These are phyloP conservation scores for Oryzias celebensis DNA, from an alignment of 2,113 vertebrate genomes.

Conservation along the genomic window DNA sequence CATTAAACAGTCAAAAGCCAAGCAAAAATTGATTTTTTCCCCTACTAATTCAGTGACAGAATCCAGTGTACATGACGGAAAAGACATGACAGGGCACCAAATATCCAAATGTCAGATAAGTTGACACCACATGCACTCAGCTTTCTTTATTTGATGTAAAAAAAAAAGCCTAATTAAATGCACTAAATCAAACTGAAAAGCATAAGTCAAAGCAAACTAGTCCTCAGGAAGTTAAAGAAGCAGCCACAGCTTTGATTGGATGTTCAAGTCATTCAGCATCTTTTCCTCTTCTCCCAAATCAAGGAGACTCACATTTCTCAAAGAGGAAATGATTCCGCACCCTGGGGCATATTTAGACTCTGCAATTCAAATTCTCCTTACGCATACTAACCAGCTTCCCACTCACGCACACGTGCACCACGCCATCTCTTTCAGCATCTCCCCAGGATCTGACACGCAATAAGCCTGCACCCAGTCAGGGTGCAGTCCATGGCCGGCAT, in stretches of 20 bases:
- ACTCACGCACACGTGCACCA: conserved; percentile 29
- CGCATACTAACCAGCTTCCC: conserved; percentile 20
- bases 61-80: conserved; percentile 35
- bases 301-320: conserved; percentile 46
- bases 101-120: conserved; percentile 50
- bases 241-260: conserved; percentile 18
- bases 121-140: conserved; percentile 56
- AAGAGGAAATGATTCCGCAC: conserved; percentile 37
- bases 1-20: conserved; percentile 55
- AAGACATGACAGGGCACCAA: conserved; percentile 15
- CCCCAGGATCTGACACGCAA: conserved; percentile 28
- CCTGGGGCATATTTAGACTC: conserved; percentile 34
- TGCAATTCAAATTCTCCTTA: conserved; percentile 14
- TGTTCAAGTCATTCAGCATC: conserved; percentile 21
- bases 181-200: conserved; percentile 40
- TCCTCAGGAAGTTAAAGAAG: conserved; percentile 21
- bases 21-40: conserved; percentile 58
- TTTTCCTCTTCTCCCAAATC: conserved; percentile 18
- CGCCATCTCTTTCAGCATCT: conserved; percentile 21
- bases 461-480: conserved; percentile 29
- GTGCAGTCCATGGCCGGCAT: conserved; percentile 37
- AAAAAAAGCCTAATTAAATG: conserved; percentile 24
- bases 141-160: conserved; percentile 30
- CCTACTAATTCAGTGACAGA: conserved; percentile 40
- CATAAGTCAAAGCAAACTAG: conserved; percentile 25